A percentile compares a stretch with the other conserved stretches of the same genome.
phyloP scores from a whole-genome alignment of 2,888 invertebrate genomes.

The Hirtodrosophila alboralis region DNA sequence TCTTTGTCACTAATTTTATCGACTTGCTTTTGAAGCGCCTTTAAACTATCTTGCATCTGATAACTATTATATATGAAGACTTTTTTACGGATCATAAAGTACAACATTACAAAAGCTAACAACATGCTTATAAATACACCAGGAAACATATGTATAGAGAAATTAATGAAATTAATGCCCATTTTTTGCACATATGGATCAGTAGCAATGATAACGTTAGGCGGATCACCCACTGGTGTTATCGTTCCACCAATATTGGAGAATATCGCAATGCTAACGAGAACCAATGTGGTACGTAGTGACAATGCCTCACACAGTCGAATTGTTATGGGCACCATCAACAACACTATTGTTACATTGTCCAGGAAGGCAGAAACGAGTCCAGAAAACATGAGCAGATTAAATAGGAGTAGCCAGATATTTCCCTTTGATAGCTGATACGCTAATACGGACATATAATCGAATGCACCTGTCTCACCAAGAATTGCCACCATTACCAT shows the following conservation, averaged over 20 bases:
- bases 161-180: too few relatives aligned
- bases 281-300: slow-evolving; percentile 92
- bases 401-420: slow-evolving; percentile 88
- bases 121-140: slow-evolving; percentile 85
- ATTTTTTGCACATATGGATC: slow-evolving; percentile 76
- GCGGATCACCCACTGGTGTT: slow-evolving; percentile 96
- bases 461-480: slow-evolving; percentile 91
- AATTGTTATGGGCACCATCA: slow-evolving; percentile 91
- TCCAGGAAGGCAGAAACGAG: slow-evolving; percentile 89
- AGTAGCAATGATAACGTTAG: slow-evolving; percentile 84
- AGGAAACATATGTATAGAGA: slow-evolving; percentile 88
- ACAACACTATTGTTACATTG: slow-evolving; percentile 90
- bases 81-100: slow-evolving; percentile 88
- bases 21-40: slow-evolving; percentile 77
- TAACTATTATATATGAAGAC: slow-evolving; percentile 86
- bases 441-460: slow-evolving; percentile 88
- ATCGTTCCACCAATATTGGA: slow-evolving; percentile 95
- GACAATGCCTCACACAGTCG: slow-evolving; percentile 93
- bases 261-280: slow-evolving; percentile 93
- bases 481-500: slow-evolving; percentile 91
- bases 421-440: slow-evolving; percentile 88
- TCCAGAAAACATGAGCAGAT: slow-evolving; percentile 87
- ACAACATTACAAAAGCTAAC: slow-evolving; percentile 87
- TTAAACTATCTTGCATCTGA: slow-evolving; percentile 91
- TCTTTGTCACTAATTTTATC: too few relatives aligned